Percentiles rank a stretch among this genome's conserved stretches.
phyloP scores from a whole-genome alignment of 2,888 invertebrate species.

The Cheilosia variabilis region DNA sequence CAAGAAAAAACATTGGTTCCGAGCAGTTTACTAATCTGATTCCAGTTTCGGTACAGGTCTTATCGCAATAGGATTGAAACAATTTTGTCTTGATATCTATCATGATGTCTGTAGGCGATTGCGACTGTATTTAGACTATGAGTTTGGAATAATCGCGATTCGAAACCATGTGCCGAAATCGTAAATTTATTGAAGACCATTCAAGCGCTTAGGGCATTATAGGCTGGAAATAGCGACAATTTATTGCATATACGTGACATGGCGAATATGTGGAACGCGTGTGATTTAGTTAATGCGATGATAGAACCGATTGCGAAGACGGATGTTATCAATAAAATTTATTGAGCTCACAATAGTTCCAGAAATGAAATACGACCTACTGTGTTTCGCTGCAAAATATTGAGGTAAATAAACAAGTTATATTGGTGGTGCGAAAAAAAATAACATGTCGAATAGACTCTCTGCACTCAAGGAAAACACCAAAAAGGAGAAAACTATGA shows the following conservation, averaged over 20 bases:
- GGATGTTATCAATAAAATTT: too few species aligned
- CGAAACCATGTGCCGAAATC: not conserved
- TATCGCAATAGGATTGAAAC: not conserved
- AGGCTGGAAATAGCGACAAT: not conserved
- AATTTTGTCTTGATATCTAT: not conserved
- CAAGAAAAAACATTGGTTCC: constrained; percentile 5
- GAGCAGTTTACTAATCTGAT: not conserved
- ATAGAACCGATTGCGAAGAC: not conserved
- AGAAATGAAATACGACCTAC: too few species aligned
- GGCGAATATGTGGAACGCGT: not conserved
- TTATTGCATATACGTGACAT: not conserved
- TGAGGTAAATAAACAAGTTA: too few species aligned
- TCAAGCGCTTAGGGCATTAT: not conserved
- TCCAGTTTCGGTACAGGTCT: not conserved
- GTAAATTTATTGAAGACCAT: constrained; percentile 4
- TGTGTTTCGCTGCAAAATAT: too few species aligned
- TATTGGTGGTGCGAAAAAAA: too few species aligned
- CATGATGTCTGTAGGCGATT: not conserved
- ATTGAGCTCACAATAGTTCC: too few species aligned
- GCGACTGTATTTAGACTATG: not conserved
- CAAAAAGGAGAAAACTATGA: too few species aligned
- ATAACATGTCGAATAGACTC: too few species aligned
- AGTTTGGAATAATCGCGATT: not conserved
- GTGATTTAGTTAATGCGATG: not conserved
- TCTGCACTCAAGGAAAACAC: too few species aligned